Base-by-base conservation (phyloP, 2,113 vertebrate genomes). In the Zosterops borbonicus region DNA sequence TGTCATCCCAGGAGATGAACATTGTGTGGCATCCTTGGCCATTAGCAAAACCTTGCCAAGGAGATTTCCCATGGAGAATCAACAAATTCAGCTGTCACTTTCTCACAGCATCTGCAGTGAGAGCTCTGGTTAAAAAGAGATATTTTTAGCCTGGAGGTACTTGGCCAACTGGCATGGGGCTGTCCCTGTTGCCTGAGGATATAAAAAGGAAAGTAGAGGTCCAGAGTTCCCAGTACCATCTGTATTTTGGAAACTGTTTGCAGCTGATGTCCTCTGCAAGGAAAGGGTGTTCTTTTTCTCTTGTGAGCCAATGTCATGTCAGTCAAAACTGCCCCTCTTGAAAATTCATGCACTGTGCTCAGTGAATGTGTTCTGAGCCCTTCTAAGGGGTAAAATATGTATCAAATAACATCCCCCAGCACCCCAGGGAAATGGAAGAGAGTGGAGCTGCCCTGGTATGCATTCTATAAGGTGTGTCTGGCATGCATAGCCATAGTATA, bases 131-230 rank as follows among this genome's bases (percentile, higher is more conserved):
- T 82, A 50, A 83, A 73, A 89, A 85, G 33, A 21, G n/a, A 33
- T 89, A 83, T 94, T 80, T 95, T 95, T 93, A 89, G 50, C 63
- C 50, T 88, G 42, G 50, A 80, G 58, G 28, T 76, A 50, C 55
- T 84, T 56, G 15, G 41, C 82, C 67, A 80, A n/a, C 59, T 85
- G 81, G n/a, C 53, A 58, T 80, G 59, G 47, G 76, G 31, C 37
- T 91, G 20, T 84, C 49, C 67, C 59, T 87, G 24, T 47, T 91
- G 84, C 55, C 67, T 77, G 59, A 83, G 11, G 89, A 55, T 87
- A 85, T 49, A 62, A 89, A 87, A 89, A 83, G 47, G 33, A 91
- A 79, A 75, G 42, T 3, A 39, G 65, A 93, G 25, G 29, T 79
- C 37, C 24, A 47, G 75, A 93, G 80, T 44, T 92, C 53, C 73